These are phyloP conservation scores for Castor canadensis DNA, from an alignment of 2,113 vertebrate species.

Conservation along the genomic window DNA sequence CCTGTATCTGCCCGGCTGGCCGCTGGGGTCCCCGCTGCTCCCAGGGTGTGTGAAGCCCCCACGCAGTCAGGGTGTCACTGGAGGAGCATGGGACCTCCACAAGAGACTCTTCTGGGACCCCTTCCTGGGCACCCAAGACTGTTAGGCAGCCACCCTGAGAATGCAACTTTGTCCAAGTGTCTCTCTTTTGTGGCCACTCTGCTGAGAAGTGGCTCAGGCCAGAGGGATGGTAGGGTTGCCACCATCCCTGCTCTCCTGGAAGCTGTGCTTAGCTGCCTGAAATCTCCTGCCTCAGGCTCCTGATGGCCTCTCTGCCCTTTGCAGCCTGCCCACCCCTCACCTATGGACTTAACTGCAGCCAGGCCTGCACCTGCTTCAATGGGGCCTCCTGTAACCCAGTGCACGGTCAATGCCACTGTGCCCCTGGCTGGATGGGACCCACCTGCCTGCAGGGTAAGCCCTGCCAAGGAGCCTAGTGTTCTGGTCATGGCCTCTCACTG, in stretches of 20 bases:
- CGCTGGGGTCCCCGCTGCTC: constrained; percentile 88
- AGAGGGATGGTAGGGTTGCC: neutral
- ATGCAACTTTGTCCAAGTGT: accelerated
- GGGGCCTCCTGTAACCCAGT: constrained; percentile 88
- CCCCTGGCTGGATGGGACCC: constrained; percentile 90
- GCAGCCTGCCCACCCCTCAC: constrained; percentile 88
- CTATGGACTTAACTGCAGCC: constrained; percentile 91
- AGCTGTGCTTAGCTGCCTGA: too few species aligned
- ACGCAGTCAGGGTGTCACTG: accelerated
- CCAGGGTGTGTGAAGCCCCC: constrained; percentile 84
- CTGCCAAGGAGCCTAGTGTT: accelerated
- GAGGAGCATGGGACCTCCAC: neutral
- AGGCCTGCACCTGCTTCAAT: constrained; percentile 88
- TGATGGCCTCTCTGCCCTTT: neutral
- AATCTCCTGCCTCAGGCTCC: accelerated
- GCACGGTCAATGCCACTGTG: constrained; percentile 89
- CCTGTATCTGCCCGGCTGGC: constrained; percentile 88
- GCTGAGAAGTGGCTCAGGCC: neutral
- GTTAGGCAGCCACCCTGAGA: neutral
- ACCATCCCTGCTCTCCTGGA: accelerated
- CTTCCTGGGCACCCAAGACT: neutral
- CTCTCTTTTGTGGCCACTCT: neutral
- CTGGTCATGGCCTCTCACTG: neutral
- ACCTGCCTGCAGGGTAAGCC: constrained; percentile 89
- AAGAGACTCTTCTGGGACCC: accelerated